A percentile compares a stretch with the other conserved stretches of the same genome.
Evolutionary conservation across 2,888 invertebrate genomes (phyloP).

Genomic region (Troides helena): DNA sequence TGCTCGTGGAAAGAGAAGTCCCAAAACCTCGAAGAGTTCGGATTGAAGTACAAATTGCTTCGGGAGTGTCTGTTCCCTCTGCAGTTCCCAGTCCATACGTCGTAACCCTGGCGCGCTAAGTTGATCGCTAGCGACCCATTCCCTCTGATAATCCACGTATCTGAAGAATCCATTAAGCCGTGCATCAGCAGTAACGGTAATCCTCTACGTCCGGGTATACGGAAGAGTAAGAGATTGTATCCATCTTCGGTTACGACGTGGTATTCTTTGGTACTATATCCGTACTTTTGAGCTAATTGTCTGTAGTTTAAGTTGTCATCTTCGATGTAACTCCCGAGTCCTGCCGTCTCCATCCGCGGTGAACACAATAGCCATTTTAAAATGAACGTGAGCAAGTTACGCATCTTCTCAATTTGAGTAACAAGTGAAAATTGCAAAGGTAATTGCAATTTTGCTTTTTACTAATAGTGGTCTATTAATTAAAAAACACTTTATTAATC

Average conservation of each 20-base stretch:
- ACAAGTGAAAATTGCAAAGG: too few species aligned
- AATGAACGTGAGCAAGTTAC: too few species aligned
- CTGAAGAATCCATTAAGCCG: not conserved
- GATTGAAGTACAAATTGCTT: conserved; percentile 65
- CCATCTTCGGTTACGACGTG: conserved; percentile 57
- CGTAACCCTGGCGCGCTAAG: conserved; percentile 73
- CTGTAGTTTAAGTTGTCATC: not conserved
- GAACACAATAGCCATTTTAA: too few species aligned
- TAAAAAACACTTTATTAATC: too few species aligned
- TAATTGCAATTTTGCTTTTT: too few species aligned
- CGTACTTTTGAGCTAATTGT: not conserved
- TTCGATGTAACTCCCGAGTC: not conserved
- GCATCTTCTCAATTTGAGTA: too few species aligned
- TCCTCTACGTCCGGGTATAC: conserved; percentile 49
- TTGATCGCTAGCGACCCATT: conserved; percentile 41
- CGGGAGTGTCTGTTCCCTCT: conserved; percentile 79
- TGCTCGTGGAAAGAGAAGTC: conserved; percentile 84
- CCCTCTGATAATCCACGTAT: not conserved
- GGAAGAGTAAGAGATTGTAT: conserved; percentile 56
- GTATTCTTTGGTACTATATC: conserved; percentile 34
- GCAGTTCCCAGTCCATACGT: conserved; percentile 59
- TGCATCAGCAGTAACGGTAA: not conserved
- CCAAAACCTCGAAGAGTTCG: conserved; percentile 64
- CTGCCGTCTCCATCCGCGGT: too few species aligned
- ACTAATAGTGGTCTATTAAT: too few species aligned